These are phyloP conservation scores for Trachemys scripta DNA, from an alignment of 2,113 vertebrate species.

Conservation along the genomic window DNA sequence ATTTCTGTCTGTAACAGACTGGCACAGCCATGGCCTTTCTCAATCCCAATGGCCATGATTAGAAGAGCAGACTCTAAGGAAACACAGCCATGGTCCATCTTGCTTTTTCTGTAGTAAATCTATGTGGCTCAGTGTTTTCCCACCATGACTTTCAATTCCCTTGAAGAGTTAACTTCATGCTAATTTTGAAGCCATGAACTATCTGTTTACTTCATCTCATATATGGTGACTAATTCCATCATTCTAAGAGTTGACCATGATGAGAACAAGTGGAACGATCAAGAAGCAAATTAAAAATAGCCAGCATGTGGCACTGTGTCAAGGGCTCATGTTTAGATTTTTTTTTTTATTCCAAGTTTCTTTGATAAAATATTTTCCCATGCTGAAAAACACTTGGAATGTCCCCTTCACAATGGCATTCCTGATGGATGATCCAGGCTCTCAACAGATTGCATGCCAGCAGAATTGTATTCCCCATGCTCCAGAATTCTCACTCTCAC, in stretches of 20 bases:
- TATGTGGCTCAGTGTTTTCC: neutral
- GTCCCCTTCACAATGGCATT: conserved; percentile 36
- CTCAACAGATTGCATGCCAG: neutral
- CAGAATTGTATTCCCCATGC: conserved; percentile 2
- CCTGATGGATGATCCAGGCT: conserved; percentile 15
- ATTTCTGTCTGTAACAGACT: neutral
- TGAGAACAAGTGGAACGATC: conserved; percentile 40
- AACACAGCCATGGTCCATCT: neutral
- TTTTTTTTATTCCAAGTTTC: conserved; percentile 73
- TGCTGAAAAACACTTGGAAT: conserved; percentile 70
- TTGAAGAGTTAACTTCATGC: neutral
- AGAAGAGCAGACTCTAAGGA: neutral
- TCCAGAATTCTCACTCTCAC: conserved; percentile 19
- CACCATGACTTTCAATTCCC: fast-evolving
- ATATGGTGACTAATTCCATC: conserved; percentile 35
- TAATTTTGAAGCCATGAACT: neutral
- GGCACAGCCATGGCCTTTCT: neutral
- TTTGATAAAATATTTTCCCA: conserved; percentile 86
- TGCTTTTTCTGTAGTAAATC: neutral
- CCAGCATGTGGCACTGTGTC: conserved; percentile 42
- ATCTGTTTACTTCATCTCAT: neutral
- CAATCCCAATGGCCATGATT: neutral
- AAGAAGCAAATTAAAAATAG: conserved; percentile 75
- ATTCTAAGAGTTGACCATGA: neutral
- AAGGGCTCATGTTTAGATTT: conserved; percentile 62